These are phyloP conservation scores for Dendrolimus houi DNA, from an alignment of 2,888 invertebrate species.

Conservation along the genomic window DNA sequence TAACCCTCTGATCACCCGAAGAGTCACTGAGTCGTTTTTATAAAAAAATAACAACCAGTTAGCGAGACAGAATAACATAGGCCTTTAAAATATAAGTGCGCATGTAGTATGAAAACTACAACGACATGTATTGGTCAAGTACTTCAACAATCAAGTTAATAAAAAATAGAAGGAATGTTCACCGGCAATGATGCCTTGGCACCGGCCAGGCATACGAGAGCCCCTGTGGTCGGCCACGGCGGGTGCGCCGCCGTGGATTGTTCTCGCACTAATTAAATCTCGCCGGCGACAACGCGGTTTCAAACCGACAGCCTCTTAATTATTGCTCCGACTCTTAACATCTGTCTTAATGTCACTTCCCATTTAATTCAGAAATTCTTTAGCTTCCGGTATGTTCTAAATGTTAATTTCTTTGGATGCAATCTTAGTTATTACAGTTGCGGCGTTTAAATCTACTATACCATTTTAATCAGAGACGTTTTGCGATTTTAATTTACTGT, in stretches of 20 bases:
- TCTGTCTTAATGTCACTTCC: constrained; percentile 71
- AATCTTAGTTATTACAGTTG: constrained; percentile 19
- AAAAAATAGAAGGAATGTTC: too few relatives aligned
- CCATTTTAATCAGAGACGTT: not conserved
- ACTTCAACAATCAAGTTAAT: too few relatives aligned
- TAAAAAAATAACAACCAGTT: too few relatives aligned
- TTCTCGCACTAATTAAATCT: constrained; percentile 73
- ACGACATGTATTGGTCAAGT: too few relatives aligned
- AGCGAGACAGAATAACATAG: too few relatives aligned
- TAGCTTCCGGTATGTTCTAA: constrained; percentile 36
- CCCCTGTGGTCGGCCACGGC: constrained; percentile 14
- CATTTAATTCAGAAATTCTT: constrained; percentile 63
- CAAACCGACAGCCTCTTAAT: constrained; percentile 72
- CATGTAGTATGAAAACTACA: too few relatives aligned
- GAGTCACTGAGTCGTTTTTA: too few relatives aligned
- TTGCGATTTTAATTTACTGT: too few relatives aligned
- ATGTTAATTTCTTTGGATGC: constrained; percentile 39
- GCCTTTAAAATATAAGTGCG: too few relatives aligned
- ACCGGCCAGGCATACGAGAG: not conserved
- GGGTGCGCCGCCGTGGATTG: constrained; percentile 33
- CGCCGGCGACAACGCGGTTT: constrained; percentile 63
- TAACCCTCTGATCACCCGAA: too few relatives aligned
- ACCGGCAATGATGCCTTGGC: not conserved
- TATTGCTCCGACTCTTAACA: constrained; percentile 72
- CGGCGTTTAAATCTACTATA: not conserved